Evolutionary conservation across 2,113 vertebrate species (phyloP).

Genomic region (Vidua macroura): DNA sequence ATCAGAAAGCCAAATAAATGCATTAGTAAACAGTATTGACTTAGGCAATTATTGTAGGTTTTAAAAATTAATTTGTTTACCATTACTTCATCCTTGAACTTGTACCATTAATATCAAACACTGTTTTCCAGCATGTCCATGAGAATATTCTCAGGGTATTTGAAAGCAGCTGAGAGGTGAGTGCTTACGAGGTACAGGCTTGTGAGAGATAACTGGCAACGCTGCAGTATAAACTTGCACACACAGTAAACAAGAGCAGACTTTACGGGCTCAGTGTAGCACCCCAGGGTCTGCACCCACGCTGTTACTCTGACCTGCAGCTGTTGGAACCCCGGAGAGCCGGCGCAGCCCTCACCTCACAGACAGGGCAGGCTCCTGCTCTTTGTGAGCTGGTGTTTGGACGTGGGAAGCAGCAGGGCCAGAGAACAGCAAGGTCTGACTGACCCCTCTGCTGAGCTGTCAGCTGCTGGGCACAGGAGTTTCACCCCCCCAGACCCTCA

Average conservation of each 20-base stretch:
- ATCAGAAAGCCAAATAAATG: not conserved
- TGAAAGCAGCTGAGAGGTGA: not conserved
- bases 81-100: not conserved
- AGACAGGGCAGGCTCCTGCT: not conserved
- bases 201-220: not conserved
- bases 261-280: not conserved
- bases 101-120: not conserved
- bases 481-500: too few species aligned
- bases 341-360: not conserved
- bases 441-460: not conserved
- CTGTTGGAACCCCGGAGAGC: not conserved
- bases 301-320: not conserved
- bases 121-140: not conserved
- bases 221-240: too few species aligned
- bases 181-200: accelerated
- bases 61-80: not conserved
- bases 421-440: too few species aligned
- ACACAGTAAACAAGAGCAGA: not conserved
- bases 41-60: not conserved
- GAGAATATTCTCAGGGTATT: not conserved
- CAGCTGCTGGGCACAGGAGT: not conserved
- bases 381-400: accelerated
- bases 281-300: not conserved
- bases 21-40: not conserved
- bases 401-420: not conserved